Base-by-base conservation (phyloP, 2,888 invertebrate genomes). In the Thelaira solivaga region DNA sequence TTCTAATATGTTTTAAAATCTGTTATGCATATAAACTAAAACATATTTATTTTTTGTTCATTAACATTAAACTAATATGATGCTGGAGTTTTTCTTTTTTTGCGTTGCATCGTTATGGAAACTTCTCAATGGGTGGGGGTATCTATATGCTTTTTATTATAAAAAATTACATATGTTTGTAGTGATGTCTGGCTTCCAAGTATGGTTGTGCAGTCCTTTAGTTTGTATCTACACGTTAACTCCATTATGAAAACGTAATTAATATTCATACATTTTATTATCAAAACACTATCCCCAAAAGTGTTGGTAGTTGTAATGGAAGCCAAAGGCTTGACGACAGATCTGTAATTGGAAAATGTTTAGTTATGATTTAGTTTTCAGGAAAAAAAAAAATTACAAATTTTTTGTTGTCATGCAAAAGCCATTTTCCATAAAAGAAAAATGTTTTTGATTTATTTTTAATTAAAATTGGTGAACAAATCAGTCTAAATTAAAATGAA, bases 221-320 rank as follows among this genome's bases (percentile, higher is more conserved):
- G n/a, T n/a, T n/a, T n/a, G n/a, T n/a, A n/a, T n/a, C n/a, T 59
- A 7, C 39, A 47, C 47, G 45, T 47, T 55, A 7, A 16, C 57
- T 65, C 31, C 20, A 41, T 65, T 59, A 59, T 26, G 20, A 59
- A 73, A 59, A 65, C 65, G 49, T 73, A 67, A 73, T 73, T 65
- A 73, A 65, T 65, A 65, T 73, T 65, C 47, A 72, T 64, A 16
- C 13, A 36, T 43, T 72, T 41, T 49, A 13, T 41, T 49, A 13
- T 20, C 22, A 53, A 26, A 18, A 22, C 26, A 4, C 20, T 41
- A 41, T 16, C 13, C 10, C 8, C 31, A n/a, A 6, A n/a, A 13
- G 43, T 22, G 22, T 1, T 22, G 36, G 36, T 55, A 16, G 24
- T 24, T 20, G 20, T 36, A n/a, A n/a, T 26, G 4, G 10, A 34